Percentiles rank a stretch among this genome's conserved stretches.
Conservation (phyloP, 2,797 vertebrate genomes). For the Tokudaia muenninki region DNA sequence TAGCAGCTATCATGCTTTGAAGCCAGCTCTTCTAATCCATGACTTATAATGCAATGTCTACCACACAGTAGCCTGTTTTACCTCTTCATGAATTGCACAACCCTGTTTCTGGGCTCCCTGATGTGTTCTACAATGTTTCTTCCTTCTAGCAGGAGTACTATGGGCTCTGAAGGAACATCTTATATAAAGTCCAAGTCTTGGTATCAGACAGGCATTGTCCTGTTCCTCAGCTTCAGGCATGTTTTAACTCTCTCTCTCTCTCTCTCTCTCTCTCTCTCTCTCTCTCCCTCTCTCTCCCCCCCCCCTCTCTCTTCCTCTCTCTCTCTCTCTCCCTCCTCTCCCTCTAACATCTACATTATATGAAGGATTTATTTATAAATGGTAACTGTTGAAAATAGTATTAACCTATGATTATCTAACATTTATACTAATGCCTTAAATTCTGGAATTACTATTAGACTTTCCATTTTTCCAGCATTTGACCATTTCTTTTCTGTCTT, state of each 20-base stretch:
- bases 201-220: background rate
- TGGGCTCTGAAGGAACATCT: background rate
- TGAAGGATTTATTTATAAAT: background rate
- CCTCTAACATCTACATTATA: background rate
- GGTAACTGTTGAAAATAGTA: background rate
- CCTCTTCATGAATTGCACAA: background rate
- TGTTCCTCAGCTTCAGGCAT: background rate
- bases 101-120: background rate
- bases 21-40: background rate
- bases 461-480: slow-evolving; percentile 9
- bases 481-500: background rate
- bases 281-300: too few relatives aligned
- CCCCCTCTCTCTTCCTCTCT: too few relatives aligned
- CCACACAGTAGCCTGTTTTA: background rate
- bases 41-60: background rate
- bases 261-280: background rate
- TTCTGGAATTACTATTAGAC: background rate
- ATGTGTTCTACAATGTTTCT: background rate
- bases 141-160: accelerated
- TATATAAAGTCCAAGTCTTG: background rate
- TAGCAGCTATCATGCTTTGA: background rate
- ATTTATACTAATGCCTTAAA: background rate
- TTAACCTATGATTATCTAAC: background rate
- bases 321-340: background rate
- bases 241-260: background rate